Base-by-base conservation (phyloP, 2,888 invertebrate species). In the Hemaris fuciformis region DNA sequence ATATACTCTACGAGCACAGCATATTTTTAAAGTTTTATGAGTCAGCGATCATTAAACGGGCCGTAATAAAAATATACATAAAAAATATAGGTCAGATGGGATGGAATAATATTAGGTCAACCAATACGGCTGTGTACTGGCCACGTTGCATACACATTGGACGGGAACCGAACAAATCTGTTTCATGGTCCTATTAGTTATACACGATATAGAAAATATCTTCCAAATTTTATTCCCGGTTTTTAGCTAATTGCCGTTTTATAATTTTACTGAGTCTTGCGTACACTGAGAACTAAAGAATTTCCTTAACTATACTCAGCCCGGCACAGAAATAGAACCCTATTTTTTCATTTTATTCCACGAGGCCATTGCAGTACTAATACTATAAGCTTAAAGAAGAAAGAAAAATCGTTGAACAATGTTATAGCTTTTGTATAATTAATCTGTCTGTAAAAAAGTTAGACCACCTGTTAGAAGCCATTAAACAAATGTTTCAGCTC, bases 1-100 rank as follows among this genome's bases (percentile, higher is more conserved):
- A 48, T 15, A 15, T 27, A 48, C 27, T 68, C 13, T 63, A 71
- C 59, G 53, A 61, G 57, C 69, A 64, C 71, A 70, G 68, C 62
- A 68, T 71, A 42, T 76, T 78, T 71, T 70, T 72, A 71, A 71
- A 27, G 15, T 63, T 78, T 82, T 69, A 79, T 73, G 68, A 72
- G 66, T 69, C 61, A 67, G 67, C 67, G 71, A 70, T 73, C 63
- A 67, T 71, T 70, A 71, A 75, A 79, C 74, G 66, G 65, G 67
- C 66, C 59, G 67, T 67, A 69, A 71, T 78, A 78, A 80, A 79
- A 77, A 75, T 74, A 77, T 72, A 73, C 73, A 69, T 75, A 68
- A 70, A 71, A 75, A 77, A 87, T 79, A 70, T 84, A 66, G 88
- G 88, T 82, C 86, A 83, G 64, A 71, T 68, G 75, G 76, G 68